Evolutionary conservation across 2,888 invertebrate genomes (phyloP).

Genomic region (Ceriagrion tenellum): DNA sequence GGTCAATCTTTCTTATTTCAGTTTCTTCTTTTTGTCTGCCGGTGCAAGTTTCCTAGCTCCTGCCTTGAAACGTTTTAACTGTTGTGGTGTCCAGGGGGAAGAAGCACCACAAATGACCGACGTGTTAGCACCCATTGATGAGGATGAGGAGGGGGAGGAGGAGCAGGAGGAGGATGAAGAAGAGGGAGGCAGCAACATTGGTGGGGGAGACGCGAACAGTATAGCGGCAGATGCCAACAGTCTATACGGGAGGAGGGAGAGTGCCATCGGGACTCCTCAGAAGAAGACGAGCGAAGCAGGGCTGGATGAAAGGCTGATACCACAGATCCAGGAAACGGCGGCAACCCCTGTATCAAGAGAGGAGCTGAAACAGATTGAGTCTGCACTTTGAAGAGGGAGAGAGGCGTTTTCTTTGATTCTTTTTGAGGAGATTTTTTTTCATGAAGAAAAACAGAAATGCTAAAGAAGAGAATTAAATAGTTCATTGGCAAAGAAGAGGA

Average conservation of each 20-base stretch:
- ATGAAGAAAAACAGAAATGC: conserved; percentile 54
- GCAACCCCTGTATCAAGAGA: conserved; percentile 81
- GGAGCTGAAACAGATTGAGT: conserved; percentile 86
- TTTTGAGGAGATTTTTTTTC: background rate
- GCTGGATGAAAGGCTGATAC: conserved; percentile 77
- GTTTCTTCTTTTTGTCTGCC: conserved; percentile 55
- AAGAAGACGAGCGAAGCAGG: conserved; percentile 42
- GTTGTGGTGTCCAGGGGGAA: conserved; percentile 78
- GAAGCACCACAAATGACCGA: conserved; percentile 84
- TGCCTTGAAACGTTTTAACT: conserved; percentile 82
- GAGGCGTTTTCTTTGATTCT: conserved; percentile 3
- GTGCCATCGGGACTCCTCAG: conserved; percentile 39
- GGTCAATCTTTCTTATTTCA: background rate
- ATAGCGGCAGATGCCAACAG: conserved; percentile 52
- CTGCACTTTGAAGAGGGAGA: conserved; percentile 82
- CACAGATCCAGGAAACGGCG: conserved; percentile 89
- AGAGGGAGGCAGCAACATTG: conserved; percentile 81
- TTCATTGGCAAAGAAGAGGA: conserved; percentile 69
- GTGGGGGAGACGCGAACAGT: conserved; percentile 13
- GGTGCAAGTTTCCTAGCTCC: conserved; percentile 85
- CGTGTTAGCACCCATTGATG: conserved; percentile 90
- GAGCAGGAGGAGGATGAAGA: conserved; percentile 87
- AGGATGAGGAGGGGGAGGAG: conserved; percentile 84
- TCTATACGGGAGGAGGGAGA: conserved; percentile 55
- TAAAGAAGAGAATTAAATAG: conserved; percentile 69